A percentile compares a stretch with the other conserved stretches of the same genome.
Conservation (phyloP, 2,113 vertebrate species). For the Pipa parva region DNA sequence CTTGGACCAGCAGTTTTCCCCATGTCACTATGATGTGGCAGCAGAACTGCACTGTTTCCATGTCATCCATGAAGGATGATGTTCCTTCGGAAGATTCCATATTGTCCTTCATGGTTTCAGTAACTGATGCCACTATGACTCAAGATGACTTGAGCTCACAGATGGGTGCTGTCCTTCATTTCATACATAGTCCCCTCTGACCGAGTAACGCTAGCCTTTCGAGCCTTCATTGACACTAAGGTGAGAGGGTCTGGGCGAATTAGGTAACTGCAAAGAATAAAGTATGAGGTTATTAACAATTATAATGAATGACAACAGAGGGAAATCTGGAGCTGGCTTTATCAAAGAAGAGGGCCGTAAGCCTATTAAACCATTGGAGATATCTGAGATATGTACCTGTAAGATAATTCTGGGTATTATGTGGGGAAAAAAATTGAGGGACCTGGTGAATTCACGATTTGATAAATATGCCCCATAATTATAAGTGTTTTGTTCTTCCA, state of each 20-base stretch:
- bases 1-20: background rate
- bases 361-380: no score
- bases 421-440: no score
- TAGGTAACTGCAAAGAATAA: conserved; percentile 60
- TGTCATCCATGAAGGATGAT: background rate
- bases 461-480: no score
- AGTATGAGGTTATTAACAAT: background rate
- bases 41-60: background rate
- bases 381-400: no score
- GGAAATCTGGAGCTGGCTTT: no score
- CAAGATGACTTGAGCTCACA: conserved; percentile 54
- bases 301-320: no score
- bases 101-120: background rate
- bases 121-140: background rate
- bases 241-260: conserved; percentile 74
- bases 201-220: conserved; percentile 58
- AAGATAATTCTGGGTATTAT: no score
- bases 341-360: no score
- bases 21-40: background rate
- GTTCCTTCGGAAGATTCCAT: background rate
- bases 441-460: no score
- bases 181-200: conserved; percentile 64
- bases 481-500: no score
- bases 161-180: conserved; percentile 69
- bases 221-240: conserved; percentile 59